phyloP scores from a whole-genome alignment of 2,797 vertebrate species.

The Dallia pectoralis region DNA sequence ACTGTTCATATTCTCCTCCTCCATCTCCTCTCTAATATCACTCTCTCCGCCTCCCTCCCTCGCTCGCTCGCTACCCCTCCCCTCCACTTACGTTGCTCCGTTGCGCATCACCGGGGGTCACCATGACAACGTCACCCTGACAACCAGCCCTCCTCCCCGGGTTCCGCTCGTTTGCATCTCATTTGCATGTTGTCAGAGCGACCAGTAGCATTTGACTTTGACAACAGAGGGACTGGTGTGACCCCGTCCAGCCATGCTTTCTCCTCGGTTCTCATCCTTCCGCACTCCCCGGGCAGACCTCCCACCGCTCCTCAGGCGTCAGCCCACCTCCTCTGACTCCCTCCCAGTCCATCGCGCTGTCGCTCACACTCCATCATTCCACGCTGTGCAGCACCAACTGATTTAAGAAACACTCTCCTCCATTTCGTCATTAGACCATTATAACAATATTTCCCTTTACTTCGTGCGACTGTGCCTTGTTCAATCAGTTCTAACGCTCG shows the following conservation, averaged over 20 bases:
- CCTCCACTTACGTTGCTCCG: slow-evolving; percentile 38
- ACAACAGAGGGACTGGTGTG: slow-evolving; percentile 58
- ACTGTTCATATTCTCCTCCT: not conserved
- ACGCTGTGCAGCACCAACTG: not conserved
- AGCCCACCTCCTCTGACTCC: not conserved
- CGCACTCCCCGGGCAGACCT: slow-evolving; percentile 11
- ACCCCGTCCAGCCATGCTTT: slow-evolving; percentile 34
- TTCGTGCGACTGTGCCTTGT: slow-evolving; percentile 49
- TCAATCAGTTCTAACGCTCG: slow-evolving; percentile 30
- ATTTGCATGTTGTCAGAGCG: slow-evolving; percentile 78
- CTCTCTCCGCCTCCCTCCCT: slow-evolving; percentile 17
- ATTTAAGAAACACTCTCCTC: slow-evolving; percentile 32
- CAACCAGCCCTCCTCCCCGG: slow-evolving; percentile 60
- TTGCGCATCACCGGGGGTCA: slow-evolving; percentile 61
- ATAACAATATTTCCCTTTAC: slow-evolving; percentile 41
- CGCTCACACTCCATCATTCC: slow-evolving; percentile 17
- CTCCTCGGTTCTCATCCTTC: slow-evolving; percentile 15
- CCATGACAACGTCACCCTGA: slow-evolving; percentile 74
- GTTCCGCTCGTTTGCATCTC: slow-evolving; percentile 74
- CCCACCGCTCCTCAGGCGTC: slow-evolving; percentile 2
- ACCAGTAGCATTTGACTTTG: slow-evolving; percentile 74
- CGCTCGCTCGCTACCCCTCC: slow-evolving; percentile 32
- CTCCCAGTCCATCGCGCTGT: slow-evolving; percentile 30
- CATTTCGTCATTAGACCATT: slow-evolving; percentile 33
- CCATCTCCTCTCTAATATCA: slow-evolving; percentile 3